A percentile compares a stretch with the other conserved stretches of the same genome.
These are phyloP conservation scores for Wiebesia pumilae DNA, from an alignment of 1,140 invertebrate genomes.

Conservation along the genomic window DNA sequence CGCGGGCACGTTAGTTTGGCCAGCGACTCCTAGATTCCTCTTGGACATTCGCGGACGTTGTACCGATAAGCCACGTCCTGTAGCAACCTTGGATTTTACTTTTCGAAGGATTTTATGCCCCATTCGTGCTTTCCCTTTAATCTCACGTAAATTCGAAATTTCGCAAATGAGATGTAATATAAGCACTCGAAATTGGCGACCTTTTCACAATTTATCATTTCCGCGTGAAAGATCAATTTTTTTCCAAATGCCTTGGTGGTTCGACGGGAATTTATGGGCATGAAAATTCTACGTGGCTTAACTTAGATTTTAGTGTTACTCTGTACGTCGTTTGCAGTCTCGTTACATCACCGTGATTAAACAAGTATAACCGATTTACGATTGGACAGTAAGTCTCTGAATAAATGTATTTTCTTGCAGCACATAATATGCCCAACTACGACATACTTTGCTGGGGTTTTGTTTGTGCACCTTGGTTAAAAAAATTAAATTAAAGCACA, in stretches of 20 bases:
- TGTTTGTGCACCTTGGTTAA: too few relatives aligned
- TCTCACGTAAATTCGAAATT: not conserved
- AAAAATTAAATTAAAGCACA: too few relatives aligned
- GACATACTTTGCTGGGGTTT: too few relatives aligned
- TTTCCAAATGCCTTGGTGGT: not conserved
- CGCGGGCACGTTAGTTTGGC: too few relatives aligned
- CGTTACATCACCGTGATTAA: not conserved
- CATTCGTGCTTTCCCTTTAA: not conserved
- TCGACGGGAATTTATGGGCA: not conserved
- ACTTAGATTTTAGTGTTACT: not conserved
- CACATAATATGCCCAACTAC: too few relatives aligned
- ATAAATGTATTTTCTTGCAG: not conserved
- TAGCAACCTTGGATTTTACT: too few relatives aligned
- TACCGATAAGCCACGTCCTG: too few relatives aligned
- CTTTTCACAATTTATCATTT: not conserved
- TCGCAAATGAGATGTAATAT: not conserved
- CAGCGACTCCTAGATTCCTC: too few relatives aligned
- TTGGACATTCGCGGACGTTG: too few relatives aligned
- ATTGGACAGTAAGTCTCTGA: not conserved
- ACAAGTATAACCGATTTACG: not conserved
- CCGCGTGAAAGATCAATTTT: not conserved
- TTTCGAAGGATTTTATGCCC: too few relatives aligned
- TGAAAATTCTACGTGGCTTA: not conserved
- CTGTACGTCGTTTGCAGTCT: not conserved
- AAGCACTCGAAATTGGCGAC: not conserved